Base-by-base conservation (phyloP, 2,113 vertebrate species). In the Polypterus senegalus region DNA sequence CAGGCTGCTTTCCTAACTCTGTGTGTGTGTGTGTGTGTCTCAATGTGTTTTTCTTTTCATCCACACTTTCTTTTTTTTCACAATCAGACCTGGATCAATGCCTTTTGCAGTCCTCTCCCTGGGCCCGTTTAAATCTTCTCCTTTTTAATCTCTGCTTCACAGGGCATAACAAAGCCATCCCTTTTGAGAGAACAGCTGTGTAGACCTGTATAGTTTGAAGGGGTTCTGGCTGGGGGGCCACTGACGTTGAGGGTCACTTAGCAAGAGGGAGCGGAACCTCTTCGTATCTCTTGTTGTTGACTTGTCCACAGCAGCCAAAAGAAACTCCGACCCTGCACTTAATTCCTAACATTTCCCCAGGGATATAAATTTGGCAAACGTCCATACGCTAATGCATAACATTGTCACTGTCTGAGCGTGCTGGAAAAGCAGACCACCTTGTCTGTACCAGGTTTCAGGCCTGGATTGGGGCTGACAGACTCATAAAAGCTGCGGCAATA, bases 81-180 rank as follows among this genome's bases (percentile, higher is more conserved):
- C 67, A 71, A 74, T 70, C 73, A 76, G 69, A 79, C 69, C 76
- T 70, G 71, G 74, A 76, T 70, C 74, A 70, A 87, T 87, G 76
- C 70, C 73, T 87, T 86, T 85, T 80, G 57, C 85, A 87, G 85
- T 77, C 79, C 79, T 83, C 83, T 81, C 85, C 81, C 79, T 77
- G 78, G 74, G 77, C 75, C 77, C 79, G 77, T 81, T 72, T 77
- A 70, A 72, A 80, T 76, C 76, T 76, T 71, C 78, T 83, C 72
- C 27, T 62, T 66, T 74, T 85, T 86, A 79, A 84, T 85, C 83
- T 80, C 74, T 72, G 79, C 65, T 65, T 62, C 60, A 62, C 63
- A 67, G 69, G 57, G 67, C 81, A 76, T 80, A 81, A 76, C 79
- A 79, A 81, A 80, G 76, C 78, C 79, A 79, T 78, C 81, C 81